A percentile compares a stretch with the other conserved stretches of the same genome.
Conservation (phyloP, 1,140 invertebrate genomes). For the Latrodectus geometricus region DNA sequence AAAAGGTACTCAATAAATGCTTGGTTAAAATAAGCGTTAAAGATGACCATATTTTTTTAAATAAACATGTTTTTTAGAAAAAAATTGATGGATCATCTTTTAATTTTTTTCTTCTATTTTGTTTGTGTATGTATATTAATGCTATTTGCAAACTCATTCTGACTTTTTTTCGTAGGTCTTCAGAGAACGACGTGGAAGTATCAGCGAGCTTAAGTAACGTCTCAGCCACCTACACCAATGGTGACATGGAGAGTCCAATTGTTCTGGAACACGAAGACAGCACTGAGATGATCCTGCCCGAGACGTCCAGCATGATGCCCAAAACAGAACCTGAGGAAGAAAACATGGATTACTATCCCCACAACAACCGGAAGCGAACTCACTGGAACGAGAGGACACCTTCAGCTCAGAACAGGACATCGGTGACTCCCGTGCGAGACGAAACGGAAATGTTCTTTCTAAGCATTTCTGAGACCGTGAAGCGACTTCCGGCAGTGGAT, state of each 20-base stretch:
- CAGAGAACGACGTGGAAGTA: constrained; percentile 11
- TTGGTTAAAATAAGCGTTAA: too few relatives aligned
- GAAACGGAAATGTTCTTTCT: constrained; percentile 49
- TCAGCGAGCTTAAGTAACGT: background rate
- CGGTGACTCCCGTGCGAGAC: background rate
- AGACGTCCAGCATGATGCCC: constrained; percentile 25
- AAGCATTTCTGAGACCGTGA: constrained; percentile 51
- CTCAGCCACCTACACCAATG: background rate
- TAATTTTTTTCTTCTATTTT: too few relatives aligned
- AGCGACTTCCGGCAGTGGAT: constrained; percentile 23
- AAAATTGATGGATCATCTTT: too few relatives aligned
- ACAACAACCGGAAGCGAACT: background rate
- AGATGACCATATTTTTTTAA: too few relatives aligned
- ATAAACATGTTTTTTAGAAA: too few relatives aligned
- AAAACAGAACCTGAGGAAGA: constrained; percentile 16
- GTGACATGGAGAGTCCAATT: background rate
- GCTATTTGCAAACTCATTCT: too few relatives aligned
- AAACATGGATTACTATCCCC: background rate
- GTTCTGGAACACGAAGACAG: constrained; percentile 27
- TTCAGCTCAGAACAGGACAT: background rate
- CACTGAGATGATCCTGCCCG: constrained; percentile 32
- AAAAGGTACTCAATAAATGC: too few relatives aligned
- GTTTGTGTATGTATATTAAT: too few relatives aligned
- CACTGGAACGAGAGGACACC: background rate
- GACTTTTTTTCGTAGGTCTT: background rate